Conservation (phyloP, 1,140 invertebrate species). For the Aphidius ervi region DNA sequence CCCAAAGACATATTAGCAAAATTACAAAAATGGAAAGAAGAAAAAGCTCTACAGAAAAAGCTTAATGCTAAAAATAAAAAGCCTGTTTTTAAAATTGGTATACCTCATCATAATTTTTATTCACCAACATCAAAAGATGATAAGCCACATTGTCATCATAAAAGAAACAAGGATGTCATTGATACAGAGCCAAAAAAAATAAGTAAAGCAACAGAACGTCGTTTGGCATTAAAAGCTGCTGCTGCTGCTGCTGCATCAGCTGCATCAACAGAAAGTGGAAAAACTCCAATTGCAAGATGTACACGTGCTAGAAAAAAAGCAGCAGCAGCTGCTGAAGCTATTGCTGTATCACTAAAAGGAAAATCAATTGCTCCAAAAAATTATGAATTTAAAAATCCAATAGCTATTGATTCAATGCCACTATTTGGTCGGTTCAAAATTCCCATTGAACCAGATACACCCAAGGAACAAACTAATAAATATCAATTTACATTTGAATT, state of each 20-base stretch:
- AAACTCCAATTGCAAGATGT: too few species aligned
- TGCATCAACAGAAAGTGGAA: too few species aligned
- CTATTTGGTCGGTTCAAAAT: conserved; percentile 29
- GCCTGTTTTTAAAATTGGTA: conserved; percentile 45
- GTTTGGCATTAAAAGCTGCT: conserved; percentile 32
- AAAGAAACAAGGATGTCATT: not conserved
- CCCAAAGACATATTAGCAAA: conserved; percentile 16
- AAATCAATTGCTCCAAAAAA: conserved; percentile 32
- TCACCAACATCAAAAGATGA: conserved; percentile 31
- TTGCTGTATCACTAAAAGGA: too few species aligned
- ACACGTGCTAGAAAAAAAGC: too few species aligned
- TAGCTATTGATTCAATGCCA: conserved; percentile 22
- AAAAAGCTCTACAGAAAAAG: conserved; percentile 33
- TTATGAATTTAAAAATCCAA: conserved; percentile 34
- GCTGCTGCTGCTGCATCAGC: conserved; percentile 3
- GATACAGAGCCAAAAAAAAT: conserved; percentile 30
- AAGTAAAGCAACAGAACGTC: conserved; percentile 41
- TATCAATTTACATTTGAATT: not conserved
- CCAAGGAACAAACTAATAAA: not conserved
- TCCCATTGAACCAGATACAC: not conserved
- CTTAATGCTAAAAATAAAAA: conserved; percentile 35
- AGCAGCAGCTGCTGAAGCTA: too few species aligned
- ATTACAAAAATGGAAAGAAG: conserved; percentile 44
- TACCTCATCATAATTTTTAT: conserved; percentile 43
- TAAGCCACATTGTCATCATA: conserved; percentile 11